Base-by-base conservation (phyloP, 2,888 invertebrate species). In the Dyspetes luteomarginatus region DNA sequence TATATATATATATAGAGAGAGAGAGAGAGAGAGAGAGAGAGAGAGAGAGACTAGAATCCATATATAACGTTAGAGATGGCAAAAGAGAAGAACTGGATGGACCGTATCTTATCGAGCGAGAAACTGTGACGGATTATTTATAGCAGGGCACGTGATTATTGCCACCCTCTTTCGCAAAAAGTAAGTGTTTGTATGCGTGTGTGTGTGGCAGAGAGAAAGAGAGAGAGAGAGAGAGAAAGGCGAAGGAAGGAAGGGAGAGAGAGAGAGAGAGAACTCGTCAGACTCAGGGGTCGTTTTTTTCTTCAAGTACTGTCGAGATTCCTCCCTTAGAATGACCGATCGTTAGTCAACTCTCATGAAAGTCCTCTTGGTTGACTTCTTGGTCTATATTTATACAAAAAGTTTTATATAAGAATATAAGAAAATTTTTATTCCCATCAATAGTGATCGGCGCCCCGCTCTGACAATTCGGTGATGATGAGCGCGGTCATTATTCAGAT, bases 61-160 rank as follows among this genome's bases (percentile, higher is more conserved):
- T 36, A 36, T 36, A 36, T 36, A 1, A 48, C 24, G n/a, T n/a
- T n/a, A 26, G n/a, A 55, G 55, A 55, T 55, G 12, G 55, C 22
- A 24, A 55, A 24, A 41, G 60, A 22, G 19, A 19, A 43, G 19
- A 22, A 4, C 5, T 36, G 41, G 60, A 43, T 43, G 60, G 41
- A 60, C n/a, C 36, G 41, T 60, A 60, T 60, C 60, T 36, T 19
- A 12, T 12, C 41, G 43, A 60, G 43, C 41, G 60, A 41, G 60
- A 60, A 41, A 43, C 41, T 41, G 60, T 22, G 60, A 43, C n/a
- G 60, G 41, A 60, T 60, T 43, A 43, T 60, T 60, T 60, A 60
- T 60, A 41, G 36, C 24, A 5, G 41, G 7, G 22, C 9, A 36
- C 36, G 12, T 12, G 43, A 60, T 60, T 43, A 41, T 60, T 41